Conservation (phyloP, 2,888 invertebrate species). For the Chaitophorus viminalis region DNA sequence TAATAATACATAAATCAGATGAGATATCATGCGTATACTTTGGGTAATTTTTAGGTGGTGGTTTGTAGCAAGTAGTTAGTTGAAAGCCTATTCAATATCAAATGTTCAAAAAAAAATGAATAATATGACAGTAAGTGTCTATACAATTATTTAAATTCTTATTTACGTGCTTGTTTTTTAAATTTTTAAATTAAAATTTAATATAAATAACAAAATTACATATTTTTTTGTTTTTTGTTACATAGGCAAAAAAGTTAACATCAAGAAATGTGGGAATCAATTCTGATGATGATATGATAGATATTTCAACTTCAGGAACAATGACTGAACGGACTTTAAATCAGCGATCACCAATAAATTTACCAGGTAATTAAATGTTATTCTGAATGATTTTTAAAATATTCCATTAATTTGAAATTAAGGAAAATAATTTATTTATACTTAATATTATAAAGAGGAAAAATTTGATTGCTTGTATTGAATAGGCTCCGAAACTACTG, state of each 20-base stretch:
- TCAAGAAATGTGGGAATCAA: slow-evolving; percentile 65
- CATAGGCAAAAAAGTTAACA: slow-evolving; percentile 39
- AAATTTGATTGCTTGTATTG: slow-evolving; percentile 16
- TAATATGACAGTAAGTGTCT: slow-evolving; percentile 51
- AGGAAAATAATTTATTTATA: not conserved
- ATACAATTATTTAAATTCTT: not conserved
- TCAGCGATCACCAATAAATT: slow-evolving; percentile 64
- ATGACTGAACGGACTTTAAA: slow-evolving; percentile 65
- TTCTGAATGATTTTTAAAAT: not conserved
- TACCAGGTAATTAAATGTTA: slow-evolving; percentile 34
- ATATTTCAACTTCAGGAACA: slow-evolving; percentile 72
- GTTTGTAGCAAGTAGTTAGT: slow-evolving; percentile 53
- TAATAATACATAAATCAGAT: slow-evolving; percentile 21
- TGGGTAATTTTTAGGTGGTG: slow-evolving; percentile 45
- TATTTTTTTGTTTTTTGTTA: not conserved
- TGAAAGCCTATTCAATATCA: slow-evolving; percentile 35
- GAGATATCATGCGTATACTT: slow-evolving; percentile 11
- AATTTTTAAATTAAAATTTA: not conserved
- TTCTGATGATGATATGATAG: slow-evolving; percentile 76
- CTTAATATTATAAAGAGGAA: too few relatives aligned
- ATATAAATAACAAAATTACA: too few relatives aligned
- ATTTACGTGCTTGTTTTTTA: not conserved
- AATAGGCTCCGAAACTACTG: slow-evolving; percentile 37
- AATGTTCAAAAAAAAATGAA: slow-evolving; percentile 27
- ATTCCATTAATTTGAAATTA: not conserved